Evolutionary conservation across 2,797 vertebrate species (phyloP), one percentile per base, ranked within the genome.

Genomic region (Synaphobranchus kaupii): DNA sequence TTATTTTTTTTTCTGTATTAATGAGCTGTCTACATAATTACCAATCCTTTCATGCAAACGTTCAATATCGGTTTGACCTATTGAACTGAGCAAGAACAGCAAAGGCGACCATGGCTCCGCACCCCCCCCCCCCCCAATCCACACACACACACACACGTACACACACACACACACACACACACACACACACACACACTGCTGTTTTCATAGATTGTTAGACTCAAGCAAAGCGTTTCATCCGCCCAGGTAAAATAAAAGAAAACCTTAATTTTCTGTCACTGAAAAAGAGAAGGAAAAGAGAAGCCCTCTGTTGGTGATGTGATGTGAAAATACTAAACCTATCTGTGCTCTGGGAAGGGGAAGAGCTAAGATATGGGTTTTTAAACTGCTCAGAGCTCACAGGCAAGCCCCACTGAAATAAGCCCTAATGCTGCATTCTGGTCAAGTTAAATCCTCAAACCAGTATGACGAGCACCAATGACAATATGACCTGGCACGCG

Each of bases 61-160:
- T 82, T 82, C n/a, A 82, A 82, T 52, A 82, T n/a, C 25, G 9
- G 48, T n/a, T 80, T 13, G 15, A 82, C 80, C 80, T 82, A 28
- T 76, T 50, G 39, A 82, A 28, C 22, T 82, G 80, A 76, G 39
- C 4, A 20, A 76, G 73, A 34, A 76, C 39, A 44, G 31, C 8
- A 22, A 76, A 76, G 34, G 34, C 44, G 28, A 71, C 7, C 8
- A 71, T 3, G 68, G 8, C 28, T 13, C 12, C 31, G 4, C 13
- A 2, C 1, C n/a, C 28, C 13, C 10, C 1, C n/a, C 28, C 39
- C 39, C 39, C 1, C 39, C 39, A 39, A 39, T 39, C 39, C 39
- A 39, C 39, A 39, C 39, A 39, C 39, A 39, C 39, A 39, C 39
- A 39, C 39, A 39, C 39, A 39, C 39, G 3, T 2, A 39, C 39